These are phyloP conservation scores for Macropodus opercularis DNA, from an alignment of 2,797 vertebrate genomes.

Conservation along the genomic window DNA sequence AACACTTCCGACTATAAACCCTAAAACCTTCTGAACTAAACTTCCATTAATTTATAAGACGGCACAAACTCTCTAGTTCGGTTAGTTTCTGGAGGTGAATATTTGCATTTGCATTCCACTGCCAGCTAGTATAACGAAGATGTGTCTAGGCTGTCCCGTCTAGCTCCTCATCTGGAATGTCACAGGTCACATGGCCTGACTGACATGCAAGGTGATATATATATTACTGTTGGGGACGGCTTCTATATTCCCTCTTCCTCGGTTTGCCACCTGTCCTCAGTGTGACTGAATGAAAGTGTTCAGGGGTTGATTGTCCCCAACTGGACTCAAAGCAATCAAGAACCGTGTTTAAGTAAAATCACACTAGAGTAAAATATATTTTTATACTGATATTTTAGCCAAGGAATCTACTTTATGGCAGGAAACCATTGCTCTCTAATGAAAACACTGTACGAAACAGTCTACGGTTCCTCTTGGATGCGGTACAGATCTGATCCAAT, in stretches of 20 bases:
- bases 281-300: background rate
- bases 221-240: slow-evolving; percentile 56
- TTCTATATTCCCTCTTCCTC: slow-evolving; percentile 51
- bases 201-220: slow-evolving; percentile 69
- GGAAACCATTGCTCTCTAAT: too few relatives aligned
- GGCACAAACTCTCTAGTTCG: slow-evolving; percentile 6
- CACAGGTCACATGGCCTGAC: slow-evolving; percentile 58
- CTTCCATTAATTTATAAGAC: background rate
- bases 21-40: background rate
- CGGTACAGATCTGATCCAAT: too few relatives aligned
- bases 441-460: too few relatives aligned
- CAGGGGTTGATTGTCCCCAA: slow-evolving; percentile 17
- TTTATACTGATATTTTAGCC: too few relatives aligned
- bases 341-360: too few relatives aligned
- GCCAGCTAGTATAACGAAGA: slow-evolving; percentile 59
- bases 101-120: slow-evolving; percentile 62
- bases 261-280: slow-evolving; percentile 29
- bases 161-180: slow-evolving; percentile 67
- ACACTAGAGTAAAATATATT: too few relatives aligned
- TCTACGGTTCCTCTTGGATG: too few relatives aligned
- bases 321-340: too few relatives aligned
- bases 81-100: slow-evolving; percentile 64
- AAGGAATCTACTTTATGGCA: too few relatives aligned
- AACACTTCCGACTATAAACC: background rate
- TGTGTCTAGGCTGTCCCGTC: slow-evolving; percentile 63